Conservation (phyloP, 1,140 invertebrate genomes). For the Drosophila triauraria region DNA sequence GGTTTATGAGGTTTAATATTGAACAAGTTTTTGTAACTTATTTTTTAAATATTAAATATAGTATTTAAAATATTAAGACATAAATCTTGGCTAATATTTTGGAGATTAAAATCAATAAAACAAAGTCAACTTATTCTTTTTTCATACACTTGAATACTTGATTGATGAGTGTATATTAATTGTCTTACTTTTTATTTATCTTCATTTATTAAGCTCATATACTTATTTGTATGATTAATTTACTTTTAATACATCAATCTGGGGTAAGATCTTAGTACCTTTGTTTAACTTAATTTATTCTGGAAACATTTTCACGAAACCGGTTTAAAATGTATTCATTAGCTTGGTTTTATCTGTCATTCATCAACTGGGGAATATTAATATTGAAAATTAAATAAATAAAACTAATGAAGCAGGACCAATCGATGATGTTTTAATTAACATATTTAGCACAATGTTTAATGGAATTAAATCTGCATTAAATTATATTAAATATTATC, state of each 20-base stretch:
- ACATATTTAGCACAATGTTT: conserved; percentile 3
- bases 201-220: neutral
- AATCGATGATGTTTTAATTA: conserved; percentile 10
- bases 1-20: neutral
- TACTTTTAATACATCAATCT: neutral
- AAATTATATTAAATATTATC: neutral
- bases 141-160: neutral
- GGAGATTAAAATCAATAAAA: neutral
- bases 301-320: conserved; percentile 18
- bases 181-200: neutral
- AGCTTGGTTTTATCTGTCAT: conserved; percentile 6
- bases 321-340: conserved; percentile 4
- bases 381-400: conserved; percentile 12
- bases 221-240: neutral
- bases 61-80: neutral
- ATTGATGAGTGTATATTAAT: conserved; percentile 1
- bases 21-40: neutral
- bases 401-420: conserved; percentile 13
- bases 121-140: neutral
- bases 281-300: conserved; percentile 5
- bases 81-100: neutral
- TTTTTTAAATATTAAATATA: neutral
- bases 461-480: neutral
- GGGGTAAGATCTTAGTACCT: neutral
- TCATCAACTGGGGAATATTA: neutral